These are phyloP conservation scores for Chalcis sispes DNA, from an alignment of 2,888 invertebrate genomes.

Conservation along the genomic window DNA sequence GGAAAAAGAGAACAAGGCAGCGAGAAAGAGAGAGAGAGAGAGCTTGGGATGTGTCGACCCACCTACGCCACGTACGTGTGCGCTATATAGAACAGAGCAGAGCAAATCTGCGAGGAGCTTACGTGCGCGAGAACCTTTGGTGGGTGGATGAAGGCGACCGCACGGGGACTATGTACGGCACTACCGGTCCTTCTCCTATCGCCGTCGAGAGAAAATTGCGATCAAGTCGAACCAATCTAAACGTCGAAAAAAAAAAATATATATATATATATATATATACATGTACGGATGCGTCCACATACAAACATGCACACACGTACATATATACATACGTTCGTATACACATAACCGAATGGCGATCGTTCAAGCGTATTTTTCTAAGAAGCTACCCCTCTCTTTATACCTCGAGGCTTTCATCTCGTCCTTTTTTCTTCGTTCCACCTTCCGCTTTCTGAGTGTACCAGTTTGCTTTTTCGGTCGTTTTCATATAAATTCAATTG, in stretches of 20 bases:
- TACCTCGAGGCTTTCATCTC: neutral
- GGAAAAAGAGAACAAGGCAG: constrained; percentile 26
- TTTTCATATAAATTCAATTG: no score
- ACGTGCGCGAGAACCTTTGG: neutral
- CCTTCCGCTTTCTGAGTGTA: neutral
- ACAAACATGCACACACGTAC: no score
- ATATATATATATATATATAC: no score
- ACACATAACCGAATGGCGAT: constrained; percentile 21
- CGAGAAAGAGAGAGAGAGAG: constrained; percentile 7
- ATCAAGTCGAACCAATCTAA: constrained; percentile 34
- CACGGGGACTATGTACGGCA: no score
- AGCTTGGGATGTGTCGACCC: constrained; percentile 26
- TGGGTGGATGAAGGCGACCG: neutral
- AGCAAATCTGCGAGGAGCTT: no score
- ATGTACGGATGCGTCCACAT: no score
- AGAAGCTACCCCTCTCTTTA: neutral
- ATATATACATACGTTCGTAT: no score
- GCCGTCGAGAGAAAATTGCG: constrained; percentile 16
- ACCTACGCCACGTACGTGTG: constrained; percentile 20
- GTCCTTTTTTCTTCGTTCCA: neutral
- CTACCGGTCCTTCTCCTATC: neutral
- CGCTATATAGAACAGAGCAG: no score
- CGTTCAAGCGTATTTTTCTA: constrained; percentile 39
- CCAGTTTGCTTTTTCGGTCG: no score
- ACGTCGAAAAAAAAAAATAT: neutral